phyloP scores from a whole-genome alignment of 2,888 invertebrate genomes.

The Sinhomidia bicolor region DNA sequence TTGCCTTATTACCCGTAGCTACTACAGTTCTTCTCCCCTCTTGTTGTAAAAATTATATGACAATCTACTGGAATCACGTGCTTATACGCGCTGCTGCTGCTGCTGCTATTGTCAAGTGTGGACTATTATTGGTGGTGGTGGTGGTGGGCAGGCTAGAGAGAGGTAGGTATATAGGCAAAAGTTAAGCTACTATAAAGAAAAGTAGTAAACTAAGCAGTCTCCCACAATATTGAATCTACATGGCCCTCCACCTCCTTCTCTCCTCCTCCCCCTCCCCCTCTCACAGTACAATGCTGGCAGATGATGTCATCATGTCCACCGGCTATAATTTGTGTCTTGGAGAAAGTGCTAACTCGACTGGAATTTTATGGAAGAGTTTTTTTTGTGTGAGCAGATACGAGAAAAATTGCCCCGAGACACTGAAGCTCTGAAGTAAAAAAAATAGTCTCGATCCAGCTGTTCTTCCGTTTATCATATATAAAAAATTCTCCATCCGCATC shows the following conservation, averaged over 20 bases:
- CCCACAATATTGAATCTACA: constrained; percentile 40
- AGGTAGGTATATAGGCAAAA: too few species aligned
- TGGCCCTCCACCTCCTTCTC: too few species aligned
- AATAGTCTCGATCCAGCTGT: constrained; percentile 65
- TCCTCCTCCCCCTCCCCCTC: too few species aligned
- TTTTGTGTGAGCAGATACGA: constrained; percentile 53
- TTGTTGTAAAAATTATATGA: too few species aligned
- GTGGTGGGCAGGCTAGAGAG: too few species aligned
- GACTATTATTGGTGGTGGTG: not conserved
- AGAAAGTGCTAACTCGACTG: constrained; percentile 72
- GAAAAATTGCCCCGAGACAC: constrained; percentile 61
- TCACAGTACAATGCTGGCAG: constrained; percentile 29
- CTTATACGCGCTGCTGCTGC: too few species aligned
- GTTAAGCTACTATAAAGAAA: too few species aligned
- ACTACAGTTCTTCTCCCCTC: too few species aligned
- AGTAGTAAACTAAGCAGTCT: too few species aligned
- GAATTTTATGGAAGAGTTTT: constrained; percentile 73
- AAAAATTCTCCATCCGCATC: constrained; percentile 65
- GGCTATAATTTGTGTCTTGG: constrained; percentile 72
- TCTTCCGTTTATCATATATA: constrained; percentile 69
- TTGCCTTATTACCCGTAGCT: constrained; percentile 27
- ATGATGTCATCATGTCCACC: constrained; percentile 75
- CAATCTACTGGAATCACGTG: too few species aligned
- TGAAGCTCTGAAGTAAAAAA: not conserved
- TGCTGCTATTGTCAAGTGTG: constrained; percentile 11